These are phyloP conservation scores for Onychomys arenicola DNA, from an alignment of 2,797 vertebrate species.

Conservation along the genomic window DNA sequence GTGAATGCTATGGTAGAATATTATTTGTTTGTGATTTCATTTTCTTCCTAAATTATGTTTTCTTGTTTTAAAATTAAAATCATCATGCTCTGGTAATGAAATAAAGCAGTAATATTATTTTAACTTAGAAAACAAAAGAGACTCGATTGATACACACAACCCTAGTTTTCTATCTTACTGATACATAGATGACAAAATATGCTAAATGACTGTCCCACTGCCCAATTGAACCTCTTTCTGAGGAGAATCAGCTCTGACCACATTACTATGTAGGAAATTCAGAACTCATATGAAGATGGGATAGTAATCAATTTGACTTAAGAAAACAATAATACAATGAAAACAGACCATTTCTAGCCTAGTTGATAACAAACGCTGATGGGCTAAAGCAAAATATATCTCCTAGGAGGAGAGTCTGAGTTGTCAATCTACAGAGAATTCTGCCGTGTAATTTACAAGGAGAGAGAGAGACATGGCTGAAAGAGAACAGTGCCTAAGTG, in stretches of 20 bases:
- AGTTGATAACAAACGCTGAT: background rate
- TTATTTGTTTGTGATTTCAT: background rate
- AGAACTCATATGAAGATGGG: background rate
- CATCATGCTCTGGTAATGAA: background rate
- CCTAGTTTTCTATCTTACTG: background rate
- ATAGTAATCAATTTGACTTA: background rate
- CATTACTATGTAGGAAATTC: background rate
- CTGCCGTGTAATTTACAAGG: background rate
- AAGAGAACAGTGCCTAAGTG: background rate
- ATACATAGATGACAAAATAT: background rate
- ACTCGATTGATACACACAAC: background rate
- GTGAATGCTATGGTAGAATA: background rate
- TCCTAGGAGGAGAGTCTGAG: background rate
- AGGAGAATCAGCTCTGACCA: background rate
- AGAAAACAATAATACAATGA: background rate
- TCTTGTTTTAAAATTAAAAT: background rate
- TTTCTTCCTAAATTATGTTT: background rate
- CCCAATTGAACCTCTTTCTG: background rate
- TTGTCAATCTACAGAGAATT: constrained; percentile 6
- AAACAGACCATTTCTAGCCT: background rate
- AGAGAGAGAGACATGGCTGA: background rate
- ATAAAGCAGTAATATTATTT: background rate
- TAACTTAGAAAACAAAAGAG: background rate
- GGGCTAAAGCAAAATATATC: background rate
- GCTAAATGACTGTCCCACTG: background rate